These are phyloP conservation scores for Xestoiulus laeticollis DNA, from an alignment of 2,888 invertebrate species.

Conservation along the genomic window DNA sequence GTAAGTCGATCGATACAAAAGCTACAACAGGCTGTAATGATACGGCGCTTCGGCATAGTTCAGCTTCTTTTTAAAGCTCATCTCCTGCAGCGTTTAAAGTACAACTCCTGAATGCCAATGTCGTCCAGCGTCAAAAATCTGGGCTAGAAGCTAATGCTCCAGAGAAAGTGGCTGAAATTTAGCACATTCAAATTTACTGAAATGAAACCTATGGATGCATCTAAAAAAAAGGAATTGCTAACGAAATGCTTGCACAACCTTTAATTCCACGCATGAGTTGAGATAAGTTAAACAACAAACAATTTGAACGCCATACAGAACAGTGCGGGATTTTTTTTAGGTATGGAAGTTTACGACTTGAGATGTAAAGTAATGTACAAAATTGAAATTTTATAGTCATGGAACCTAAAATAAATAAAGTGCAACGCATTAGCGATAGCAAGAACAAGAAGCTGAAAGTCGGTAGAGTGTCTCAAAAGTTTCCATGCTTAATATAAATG, in stretches of 20 bases:
- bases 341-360: neutral
- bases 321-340: neutral
- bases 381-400: neutral
- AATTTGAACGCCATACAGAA: neutral
- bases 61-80: neutral
- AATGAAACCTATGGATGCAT: neutral
- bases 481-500: no score
- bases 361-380: neutral
- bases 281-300: neutral
- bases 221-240: neutral
- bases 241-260: neutral
- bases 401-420: neutral
- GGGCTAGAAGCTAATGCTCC: neutral
- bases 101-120: conserved; percentile 1
- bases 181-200: conserved; percentile 21
- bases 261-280: neutral
- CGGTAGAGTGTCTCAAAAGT: no score
- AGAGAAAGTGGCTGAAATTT: neutral
- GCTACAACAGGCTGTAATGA: conserved; percentile 31
- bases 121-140: neutral
- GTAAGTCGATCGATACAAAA: conserved; percentile 13
- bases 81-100: neutral
- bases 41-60: neutral
- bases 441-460: no score
- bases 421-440: neutral